Percentiles rank a stretch among this genome's conserved stretches.
Conservation (phyloP, 2,888 invertebrate genomes). For the Ophion costatus region DNA sequence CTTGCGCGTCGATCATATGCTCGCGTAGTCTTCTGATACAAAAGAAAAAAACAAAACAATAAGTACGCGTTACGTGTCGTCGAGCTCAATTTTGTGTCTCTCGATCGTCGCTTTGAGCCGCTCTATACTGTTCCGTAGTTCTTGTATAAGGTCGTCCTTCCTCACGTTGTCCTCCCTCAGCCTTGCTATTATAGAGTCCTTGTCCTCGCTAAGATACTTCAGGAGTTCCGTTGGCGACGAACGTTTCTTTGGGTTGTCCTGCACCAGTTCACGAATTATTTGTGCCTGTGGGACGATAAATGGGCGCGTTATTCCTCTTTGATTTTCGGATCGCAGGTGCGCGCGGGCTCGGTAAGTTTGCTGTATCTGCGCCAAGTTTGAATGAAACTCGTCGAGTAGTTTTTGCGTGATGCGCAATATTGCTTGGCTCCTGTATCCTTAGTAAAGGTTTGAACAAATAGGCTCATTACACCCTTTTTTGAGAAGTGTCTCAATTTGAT, state of each 20-base stretch:
- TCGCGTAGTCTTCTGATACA: background rate
- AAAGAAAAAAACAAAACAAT: slow-evolving; percentile 12
- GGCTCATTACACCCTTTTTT: too few relatives aligned
- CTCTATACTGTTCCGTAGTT: slow-evolving; percentile 63
- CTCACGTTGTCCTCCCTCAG: slow-evolving; percentile 69
- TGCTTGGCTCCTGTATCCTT: too few relatives aligned
- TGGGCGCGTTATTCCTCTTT: background rate
- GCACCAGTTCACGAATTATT: slow-evolving; percentile 86
- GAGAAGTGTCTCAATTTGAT: too few relatives aligned
- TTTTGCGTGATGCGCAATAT: too few relatives aligned
- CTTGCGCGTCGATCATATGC: background rate
- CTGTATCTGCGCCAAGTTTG: too few relatives aligned
- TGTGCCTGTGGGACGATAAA: slow-evolving; percentile 81
- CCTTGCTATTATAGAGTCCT: slow-evolving; percentile 80
- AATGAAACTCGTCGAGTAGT: too few relatives aligned
- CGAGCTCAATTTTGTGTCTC: slow-evolving; percentile 48
- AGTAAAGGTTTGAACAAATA: too few relatives aligned
- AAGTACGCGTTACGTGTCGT: slow-evolving; percentile 47
- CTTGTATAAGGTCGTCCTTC: slow-evolving; percentile 68
- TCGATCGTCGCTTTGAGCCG: slow-evolving; percentile 61
- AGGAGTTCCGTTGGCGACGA: slow-evolving; percentile 86
- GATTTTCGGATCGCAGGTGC: too few relatives aligned
- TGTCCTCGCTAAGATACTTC: slow-evolving; percentile 84
- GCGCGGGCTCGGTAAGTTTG: too few relatives aligned
- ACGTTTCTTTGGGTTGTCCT: slow-evolving; percentile 85